Base-by-base conservation (phyloP, 2,888 invertebrate species). In the Cryptosula pallasiana region DNA sequence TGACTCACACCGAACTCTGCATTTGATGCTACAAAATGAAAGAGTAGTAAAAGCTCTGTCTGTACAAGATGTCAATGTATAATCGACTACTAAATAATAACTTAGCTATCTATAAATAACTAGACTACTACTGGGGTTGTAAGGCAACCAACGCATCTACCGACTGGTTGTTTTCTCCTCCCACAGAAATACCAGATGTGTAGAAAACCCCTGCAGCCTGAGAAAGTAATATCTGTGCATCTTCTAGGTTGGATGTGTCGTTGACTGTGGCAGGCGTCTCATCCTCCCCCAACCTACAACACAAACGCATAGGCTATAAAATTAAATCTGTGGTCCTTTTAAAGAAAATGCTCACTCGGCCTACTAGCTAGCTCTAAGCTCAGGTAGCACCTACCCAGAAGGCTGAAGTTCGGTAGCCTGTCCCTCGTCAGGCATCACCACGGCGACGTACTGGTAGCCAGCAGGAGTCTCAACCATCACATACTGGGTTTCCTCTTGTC, bases 381-480 rank as follows among this genome's bases (percentile, higher is more conserved):
- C n/a, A n/a, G n/a, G n/a, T n/a, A n/a, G n/a, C n/a, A n/a, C n/a
- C n/a, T n/a, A n/a, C n/a, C n/a, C n/a, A n/a, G n/a, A n/a, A n/a
- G n/a, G 9, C 45, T 45, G 45, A 13, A 45, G 20, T 20, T 45
- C 45, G 20, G 45, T 45, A 45, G 45, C 5, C 32, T 63, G 25
- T 3, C 13, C 32, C 32, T 27, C 32, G 29, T 63, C 63, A 25
- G 63, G 63, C 63, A 63, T 63, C 2, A 63, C 63, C 9, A 63
- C 63, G 3, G 63, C 63, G 25, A 63, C 63, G 34, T 63, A 63
- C 63, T 63, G 63, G 32, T 63, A 63, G 32, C 63, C 63, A 2
- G 63, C 63, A 32, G 63, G 63, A 13, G 63, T 63, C 32, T 63
- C 63, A 5, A 63, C 63, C 63, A 63, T 63, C 5, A 63, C 63